These are phyloP conservation scores for Hylyphantes graminicola DNA, from an alignment of 1,140 invertebrate genomes.

Conservation along the genomic window DNA sequence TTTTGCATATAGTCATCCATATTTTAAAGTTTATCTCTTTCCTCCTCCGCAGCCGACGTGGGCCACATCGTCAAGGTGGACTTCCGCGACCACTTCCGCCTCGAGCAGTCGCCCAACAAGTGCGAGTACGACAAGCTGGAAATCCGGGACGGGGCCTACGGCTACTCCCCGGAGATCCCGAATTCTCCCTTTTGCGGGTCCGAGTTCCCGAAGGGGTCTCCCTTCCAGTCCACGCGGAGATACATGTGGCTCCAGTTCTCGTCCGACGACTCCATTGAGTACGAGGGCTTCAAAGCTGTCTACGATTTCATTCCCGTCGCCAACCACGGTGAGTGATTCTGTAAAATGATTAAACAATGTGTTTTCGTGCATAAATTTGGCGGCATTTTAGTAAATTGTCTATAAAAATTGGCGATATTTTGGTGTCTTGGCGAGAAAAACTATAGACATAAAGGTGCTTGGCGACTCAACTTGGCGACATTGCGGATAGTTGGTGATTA, in stretches of 20 bases:
- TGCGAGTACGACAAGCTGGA: slow-evolving; percentile 88
- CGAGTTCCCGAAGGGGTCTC: slow-evolving; percentile 81
- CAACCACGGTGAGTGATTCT: slow-evolving; percentile 64
- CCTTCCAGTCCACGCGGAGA: slow-evolving; percentile 75
- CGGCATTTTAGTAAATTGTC: no score
- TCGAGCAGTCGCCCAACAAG: slow-evolving; percentile 77
- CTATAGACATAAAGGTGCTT: no score
- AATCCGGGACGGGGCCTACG: slow-evolving; percentile 82
- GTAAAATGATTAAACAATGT: no score
- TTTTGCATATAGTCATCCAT: no score
- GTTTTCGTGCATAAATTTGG: no score
- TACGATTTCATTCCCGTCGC: slow-evolving; percentile 76
- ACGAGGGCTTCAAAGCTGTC: slow-evolving; percentile 83
- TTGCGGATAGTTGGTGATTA: no score
- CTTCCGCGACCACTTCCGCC: slow-evolving; percentile 83
- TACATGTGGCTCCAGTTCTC: slow-evolving; percentile 86
- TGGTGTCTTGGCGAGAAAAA: no score
- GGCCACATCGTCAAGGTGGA: slow-evolving; percentile 81
- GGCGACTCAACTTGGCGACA: no score
- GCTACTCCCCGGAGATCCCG: slow-evolving; percentile 77
- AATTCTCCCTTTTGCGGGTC: slow-evolving; percentile 76
- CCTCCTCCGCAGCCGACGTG: slow-evolving; percentile 73
- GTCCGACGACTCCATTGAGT: slow-evolving; percentile 86
- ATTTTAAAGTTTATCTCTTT: no score
- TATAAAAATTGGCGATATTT: no score